Percentiles rank a stretch among this genome's conserved stretches.
Evolutionary conservation across 2,888 invertebrate genomes (phyloP).

Genomic region (Nephrotoma appendiculata): DNA sequence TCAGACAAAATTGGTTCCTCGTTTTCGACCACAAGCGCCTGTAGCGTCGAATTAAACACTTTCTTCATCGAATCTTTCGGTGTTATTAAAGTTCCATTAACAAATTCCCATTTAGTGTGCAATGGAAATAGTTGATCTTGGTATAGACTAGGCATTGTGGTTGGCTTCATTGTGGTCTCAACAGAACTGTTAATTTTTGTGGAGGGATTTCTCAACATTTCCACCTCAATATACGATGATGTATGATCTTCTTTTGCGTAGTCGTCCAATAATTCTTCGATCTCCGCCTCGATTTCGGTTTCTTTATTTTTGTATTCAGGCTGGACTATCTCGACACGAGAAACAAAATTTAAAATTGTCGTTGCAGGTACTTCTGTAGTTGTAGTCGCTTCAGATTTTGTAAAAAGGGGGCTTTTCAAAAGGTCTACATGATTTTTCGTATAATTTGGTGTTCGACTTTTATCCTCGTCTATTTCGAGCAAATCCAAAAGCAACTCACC

Average conservation of each 20-base stretch:
- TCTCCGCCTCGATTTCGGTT: background rate
- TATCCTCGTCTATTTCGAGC: constrained; percentile 23
- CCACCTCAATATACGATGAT: background rate
- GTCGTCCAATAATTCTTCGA: background rate
- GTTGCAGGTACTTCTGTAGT: background rate
- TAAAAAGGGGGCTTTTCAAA: background rate
- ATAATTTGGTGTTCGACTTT: constrained; percentile 8
- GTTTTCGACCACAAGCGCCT: constrained; percentile 46
- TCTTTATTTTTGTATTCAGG: background rate
- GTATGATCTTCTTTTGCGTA: background rate
- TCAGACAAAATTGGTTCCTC: constrained; percentile 23
- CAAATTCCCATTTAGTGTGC: constrained; percentile 41
- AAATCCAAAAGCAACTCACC: constrained; percentile 29
- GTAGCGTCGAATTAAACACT: constrained; percentile 45
- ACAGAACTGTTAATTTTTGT: background rate
- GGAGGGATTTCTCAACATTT: background rate
- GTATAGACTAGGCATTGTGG: constrained; percentile 12
- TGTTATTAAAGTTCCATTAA: constrained; percentile 31
- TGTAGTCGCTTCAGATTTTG: constrained; percentile 14
- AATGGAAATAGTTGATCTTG: constrained; percentile 24
- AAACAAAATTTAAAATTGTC: background rate
- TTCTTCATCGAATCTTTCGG: constrained; percentile 32
- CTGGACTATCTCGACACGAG: background rate
- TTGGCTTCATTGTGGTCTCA: background rate
- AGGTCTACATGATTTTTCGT: background rate